These are phyloP conservation scores for Dimorphilus gyrociliatus DNA, from an alignment of 2,888 invertebrate genomes.

Conservation along the genomic window DNA sequence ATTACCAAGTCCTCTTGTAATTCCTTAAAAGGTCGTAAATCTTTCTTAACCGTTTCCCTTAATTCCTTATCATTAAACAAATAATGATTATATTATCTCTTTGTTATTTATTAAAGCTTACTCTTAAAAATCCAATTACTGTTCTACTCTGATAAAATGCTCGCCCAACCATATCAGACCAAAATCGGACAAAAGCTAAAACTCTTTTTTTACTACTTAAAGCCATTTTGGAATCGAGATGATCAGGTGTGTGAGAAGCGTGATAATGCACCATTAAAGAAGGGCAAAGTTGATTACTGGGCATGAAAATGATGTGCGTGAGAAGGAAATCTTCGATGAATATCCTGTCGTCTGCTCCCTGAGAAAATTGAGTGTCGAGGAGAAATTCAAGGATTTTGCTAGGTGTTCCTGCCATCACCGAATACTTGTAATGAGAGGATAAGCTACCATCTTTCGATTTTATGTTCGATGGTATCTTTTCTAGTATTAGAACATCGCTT, in stretches of 20 bases:
- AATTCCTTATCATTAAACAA: slow-evolving; percentile 45
- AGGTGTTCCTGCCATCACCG: slow-evolving; percentile 69
- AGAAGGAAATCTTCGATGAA: slow-evolving; percentile 66
- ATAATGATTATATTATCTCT: not conserved
- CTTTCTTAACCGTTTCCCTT: slow-evolving; percentile 51
- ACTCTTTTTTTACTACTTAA: slow-evolving; percentile 51
- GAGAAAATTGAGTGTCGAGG: slow-evolving; percentile 60
- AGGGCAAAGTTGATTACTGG: slow-evolving; percentile 54
- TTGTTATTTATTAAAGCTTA: slow-evolving; percentile 17
- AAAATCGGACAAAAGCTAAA: slow-evolving; percentile 58
- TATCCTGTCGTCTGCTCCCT: no score
- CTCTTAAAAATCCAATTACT: slow-evolving; percentile 55
- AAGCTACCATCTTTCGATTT: slow-evolving; percentile 46
- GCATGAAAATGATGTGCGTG: slow-evolving; percentile 66
- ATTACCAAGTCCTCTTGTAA: slow-evolving; percentile 53
- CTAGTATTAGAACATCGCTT: slow-evolving; percentile 61
- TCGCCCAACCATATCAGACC: slow-evolving; percentile 54
- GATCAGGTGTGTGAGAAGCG: slow-evolving; percentile 18
- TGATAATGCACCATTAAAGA: slow-evolving; percentile 56
- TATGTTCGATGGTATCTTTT: slow-evolving; percentile 42
- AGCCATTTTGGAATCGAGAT: slow-evolving; percentile 18
- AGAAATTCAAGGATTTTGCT: slow-evolving; percentile 72
- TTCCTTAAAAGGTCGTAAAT: slow-evolving; percentile 41
- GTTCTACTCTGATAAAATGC: slow-evolving; percentile 58
- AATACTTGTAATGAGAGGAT: slow-evolving; percentile 43